Evolutionary conservation across 2,113 vertebrate species (phyloP).

Genomic region (Lipophrys pholis): DNA sequence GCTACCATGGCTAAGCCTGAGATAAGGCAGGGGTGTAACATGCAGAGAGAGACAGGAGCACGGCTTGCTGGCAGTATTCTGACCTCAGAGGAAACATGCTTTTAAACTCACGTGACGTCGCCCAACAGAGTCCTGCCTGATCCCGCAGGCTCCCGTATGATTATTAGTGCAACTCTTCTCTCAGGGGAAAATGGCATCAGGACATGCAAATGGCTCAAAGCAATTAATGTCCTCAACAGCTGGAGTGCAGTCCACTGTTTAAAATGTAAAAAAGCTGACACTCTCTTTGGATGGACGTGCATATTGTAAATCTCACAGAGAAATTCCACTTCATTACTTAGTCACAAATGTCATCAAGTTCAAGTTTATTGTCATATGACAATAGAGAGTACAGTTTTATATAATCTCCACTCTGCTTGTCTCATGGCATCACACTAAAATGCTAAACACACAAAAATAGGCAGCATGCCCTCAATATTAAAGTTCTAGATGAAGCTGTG

Average conservation of each 20-base stretch:
- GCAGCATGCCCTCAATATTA: no score
- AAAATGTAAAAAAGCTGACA: conserved; percentile 24
- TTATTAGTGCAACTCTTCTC: conserved; percentile 39
- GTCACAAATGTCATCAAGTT: no score
- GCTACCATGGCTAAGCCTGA: conserved; percentile 50
- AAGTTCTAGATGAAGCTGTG: no score
- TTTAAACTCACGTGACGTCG: conserved; percentile 54
- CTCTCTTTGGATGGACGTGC: no score
- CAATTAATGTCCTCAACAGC: conserved; percentile 18
- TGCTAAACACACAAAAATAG: no score
- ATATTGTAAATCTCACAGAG: no score
- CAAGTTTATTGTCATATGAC: no score
- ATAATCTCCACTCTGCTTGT: no score
- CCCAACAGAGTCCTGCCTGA: conserved; percentile 39
- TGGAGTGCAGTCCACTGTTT: conserved; percentile 31
- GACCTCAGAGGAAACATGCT: conserved; percentile 53
- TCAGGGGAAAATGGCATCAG: conserved; percentile 28
- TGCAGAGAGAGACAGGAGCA: conserved; percentile 24
- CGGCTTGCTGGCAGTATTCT: conserved; percentile 36
- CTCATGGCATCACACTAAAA: no score
- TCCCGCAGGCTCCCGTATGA: conserved; percentile 33
- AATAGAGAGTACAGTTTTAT: no score
- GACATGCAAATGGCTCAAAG: conserved; percentile 32
- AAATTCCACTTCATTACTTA: no score
- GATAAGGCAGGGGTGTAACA: conserved; percentile 54